These are phyloP conservation scores for Melipona beecheii DNA, from an alignment of 2,888 invertebrate species.

Conservation along the genomic window DNA sequence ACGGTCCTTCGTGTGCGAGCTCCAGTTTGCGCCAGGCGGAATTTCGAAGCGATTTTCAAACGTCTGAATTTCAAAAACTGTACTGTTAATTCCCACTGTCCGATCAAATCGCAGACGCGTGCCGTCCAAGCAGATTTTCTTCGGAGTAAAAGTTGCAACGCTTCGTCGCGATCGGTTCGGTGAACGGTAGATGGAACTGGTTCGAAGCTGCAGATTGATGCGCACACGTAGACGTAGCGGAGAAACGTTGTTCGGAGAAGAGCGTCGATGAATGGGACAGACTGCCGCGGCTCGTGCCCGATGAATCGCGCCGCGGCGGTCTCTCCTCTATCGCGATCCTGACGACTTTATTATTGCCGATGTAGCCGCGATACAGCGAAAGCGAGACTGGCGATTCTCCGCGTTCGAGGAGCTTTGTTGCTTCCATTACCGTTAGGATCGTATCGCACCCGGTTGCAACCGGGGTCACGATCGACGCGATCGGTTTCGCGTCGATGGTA, in stretches of 20 bases:
- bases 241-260: slow-evolving; percentile 4
- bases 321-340: slow-evolving; percentile 40
- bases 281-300: slow-evolving; percentile 46
- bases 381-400: slow-evolving; percentile 32
- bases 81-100: too few relatives aligned
- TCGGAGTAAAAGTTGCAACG: too few relatives aligned
- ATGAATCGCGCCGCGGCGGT: slow-evolving; percentile 61
- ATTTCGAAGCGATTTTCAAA: too few relatives aligned
- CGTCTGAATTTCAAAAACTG: too few relatives aligned
- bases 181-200: slow-evolving; percentile 30
- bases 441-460: slow-evolving; percentile 29
- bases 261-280: slow-evolving; percentile 63
- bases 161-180: not conserved
- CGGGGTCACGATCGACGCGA: slow-evolving; percentile 52
- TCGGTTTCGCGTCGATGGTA: slow-evolving; percentile 47
- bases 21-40: not conserved
- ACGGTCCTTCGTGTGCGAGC: slow-evolving; percentile 11
- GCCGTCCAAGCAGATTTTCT: too few relatives aligned
- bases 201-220: slow-evolving; percentile 42
- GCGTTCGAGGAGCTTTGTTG: slow-evolving; percentile 18
- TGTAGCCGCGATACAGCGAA: slow-evolving; percentile 44
- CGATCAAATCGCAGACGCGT: too few relatives aligned
- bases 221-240: slow-evolving; percentile 20
- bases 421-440: slow-evolving; percentile 59
- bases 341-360: slow-evolving; percentile 70